phyloP scores from a whole-genome alignment of 2,888 invertebrate genomes.

The Eustalomyia histrio region DNA sequence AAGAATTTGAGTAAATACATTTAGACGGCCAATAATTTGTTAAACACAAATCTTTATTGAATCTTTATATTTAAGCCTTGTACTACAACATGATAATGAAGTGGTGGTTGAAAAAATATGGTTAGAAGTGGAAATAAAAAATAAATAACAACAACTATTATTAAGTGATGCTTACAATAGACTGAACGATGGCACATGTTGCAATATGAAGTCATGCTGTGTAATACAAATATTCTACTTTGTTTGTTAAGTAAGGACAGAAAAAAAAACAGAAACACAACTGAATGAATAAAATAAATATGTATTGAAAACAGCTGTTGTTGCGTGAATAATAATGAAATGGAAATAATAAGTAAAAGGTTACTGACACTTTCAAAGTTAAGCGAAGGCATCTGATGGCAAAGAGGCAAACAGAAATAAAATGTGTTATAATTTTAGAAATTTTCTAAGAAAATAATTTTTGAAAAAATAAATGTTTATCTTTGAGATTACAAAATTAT shows the following conservation, averaged over 20 bases:
- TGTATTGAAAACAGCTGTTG: slow-evolving; percentile 1
- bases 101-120: background rate
- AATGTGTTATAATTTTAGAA: too few relatives aligned
- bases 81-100: background rate
- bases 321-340: slow-evolving; percentile 28
- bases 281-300: background rate
- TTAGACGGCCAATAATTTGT: too few relatives aligned
- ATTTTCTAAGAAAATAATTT: too few relatives aligned
- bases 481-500: too few relatives aligned
- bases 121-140: background rate
- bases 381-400: too few relatives aligned
- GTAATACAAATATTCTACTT: background rate
- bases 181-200: background rate
- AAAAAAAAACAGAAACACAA: background rate
- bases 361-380: background rate
- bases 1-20: background rate
- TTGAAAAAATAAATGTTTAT: too few relatives aligned
- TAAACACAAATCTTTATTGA: background rate
- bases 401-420: too few relatives aligned
- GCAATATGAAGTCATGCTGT: slow-evolving; percentile 24
- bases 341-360: background rate
- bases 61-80: slow-evolving; percentile 20
- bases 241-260: background rate
- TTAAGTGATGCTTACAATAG: background rate
- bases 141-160: too few relatives aligned